Evolutionary conservation across 2,888 invertebrate species (phyloP), one percentile per base, ranked within the genome.

Genomic region (Drosophila pseudotalamancana): DNA sequence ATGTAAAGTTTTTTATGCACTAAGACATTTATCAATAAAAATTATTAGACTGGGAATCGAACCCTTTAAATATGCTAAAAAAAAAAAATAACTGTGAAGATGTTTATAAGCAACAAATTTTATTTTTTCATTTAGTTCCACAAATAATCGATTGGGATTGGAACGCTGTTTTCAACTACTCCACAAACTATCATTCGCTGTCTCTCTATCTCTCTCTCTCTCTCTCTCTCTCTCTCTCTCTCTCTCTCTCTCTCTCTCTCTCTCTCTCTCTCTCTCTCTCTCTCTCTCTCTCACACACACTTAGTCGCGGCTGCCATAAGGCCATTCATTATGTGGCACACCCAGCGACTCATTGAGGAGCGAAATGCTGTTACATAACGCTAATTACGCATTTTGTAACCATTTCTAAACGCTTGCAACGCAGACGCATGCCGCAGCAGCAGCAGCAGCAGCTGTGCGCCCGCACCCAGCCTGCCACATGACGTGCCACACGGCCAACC

Each of bases 381-480:
- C 80, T 80, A 80, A 87, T 87, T 87, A 80, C 80, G 80, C 80
- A 87, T 87, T 80, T 80, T 86, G 87, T 69, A 79, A 50, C 80
- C 86, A 72, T 78, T 80, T 85, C 79, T 75, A 82, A 86, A 57
- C 83, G 72, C 54, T 56, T 45, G 37, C 72, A 62, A 23, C 35
- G 18, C 60, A 60, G 68, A 55, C 69, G 40, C 60, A 64, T 68
- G 59, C 59, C 16, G 37, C 80, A 60, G 55, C n/a, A n/a, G n/a
- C n/a, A n/a, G n/a, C n/a, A n/a, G n/a, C n/a, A n/a, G n/a, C n/a
- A n/a, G n/a, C n/a, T n/a, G n/a, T n/a, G n/a, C n/a, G n/a, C n/a
- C n/a, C n/a, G n/a, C n/a, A n/a, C n/a, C n/a, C n/a, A n/a, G n/a
- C n/a, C n/a, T n/a, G 50, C 27, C 39, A 16, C 64, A 66, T 48